Evolutionary conservation across 2,888 invertebrate species (phyloP).

Genomic region (Melanophora roralis): DNA sequence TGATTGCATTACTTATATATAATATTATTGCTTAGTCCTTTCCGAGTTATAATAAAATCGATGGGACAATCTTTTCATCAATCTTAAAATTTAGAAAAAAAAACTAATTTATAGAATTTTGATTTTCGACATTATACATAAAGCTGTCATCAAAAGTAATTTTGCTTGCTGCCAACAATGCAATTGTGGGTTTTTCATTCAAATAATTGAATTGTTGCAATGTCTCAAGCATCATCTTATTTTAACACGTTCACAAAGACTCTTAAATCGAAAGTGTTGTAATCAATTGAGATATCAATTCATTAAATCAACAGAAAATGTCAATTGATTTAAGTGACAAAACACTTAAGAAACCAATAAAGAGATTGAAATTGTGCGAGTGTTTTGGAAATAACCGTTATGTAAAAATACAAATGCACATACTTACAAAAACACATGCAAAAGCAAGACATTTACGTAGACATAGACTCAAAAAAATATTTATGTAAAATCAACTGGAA

Average conservation of each 20-base stretch:
- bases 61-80: too few relatives aligned
- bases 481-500: too few relatives aligned
- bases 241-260: conserved; percentile 18
- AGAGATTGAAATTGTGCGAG: conserved; percentile 17
- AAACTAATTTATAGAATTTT: too few relatives aligned
- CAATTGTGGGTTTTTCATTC: neutral
- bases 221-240: conserved; percentile 22
- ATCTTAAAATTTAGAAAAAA: too few relatives aligned
- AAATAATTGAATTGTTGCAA: conserved; percentile 29
- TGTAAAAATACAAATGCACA: neutral
- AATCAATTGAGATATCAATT: conserved; percentile 59
- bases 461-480: neutral
- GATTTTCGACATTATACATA: too few relatives aligned
- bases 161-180: too few relatives aligned
- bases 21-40: too few relatives aligned
- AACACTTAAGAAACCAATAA: conserved; percentile 54
- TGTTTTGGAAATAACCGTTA: neutral
- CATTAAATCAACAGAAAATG: conserved; percentile 60
- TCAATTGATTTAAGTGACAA: conserved; percentile 61
- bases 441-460: neutral
- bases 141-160: too few relatives aligned
- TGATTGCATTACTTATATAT: neutral
- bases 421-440: neutral
- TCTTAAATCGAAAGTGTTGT: neutral
- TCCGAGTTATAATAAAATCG: too few relatives aligned